A percentile compares a stretch with the other conserved stretches of the same genome.
phyloP scores from a whole-genome alignment of 2,888 invertebrate genomes.

The Sarcophaga variegata region DNA sequence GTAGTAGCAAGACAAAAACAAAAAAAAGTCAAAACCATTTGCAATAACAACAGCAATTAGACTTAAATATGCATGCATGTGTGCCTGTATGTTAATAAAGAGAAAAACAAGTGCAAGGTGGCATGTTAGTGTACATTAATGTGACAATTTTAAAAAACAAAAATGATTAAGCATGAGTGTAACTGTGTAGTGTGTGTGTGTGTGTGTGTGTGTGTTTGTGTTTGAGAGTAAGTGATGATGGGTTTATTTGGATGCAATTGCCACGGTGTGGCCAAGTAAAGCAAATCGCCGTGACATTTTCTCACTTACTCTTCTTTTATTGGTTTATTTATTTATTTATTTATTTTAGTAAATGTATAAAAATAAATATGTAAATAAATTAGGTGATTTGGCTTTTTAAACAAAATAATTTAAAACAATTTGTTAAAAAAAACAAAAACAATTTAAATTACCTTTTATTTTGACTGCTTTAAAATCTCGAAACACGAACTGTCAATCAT shows the following conservation, averaged over 20 bases:
- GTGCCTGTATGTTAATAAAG: constrained; percentile 4
- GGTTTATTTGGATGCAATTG: constrained; percentile 4
- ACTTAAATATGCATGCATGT: not conserved
- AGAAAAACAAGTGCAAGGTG: constrained; percentile 65
- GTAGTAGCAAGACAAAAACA: constrained; percentile 5
- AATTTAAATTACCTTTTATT: not conserved
- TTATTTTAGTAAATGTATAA: not conserved
- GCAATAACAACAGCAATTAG: constrained; percentile 3
- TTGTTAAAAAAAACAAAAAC: not conserved
- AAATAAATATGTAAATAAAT: not conserved
- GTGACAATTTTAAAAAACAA: not conserved
- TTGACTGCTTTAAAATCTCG: not conserved
- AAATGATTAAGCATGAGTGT: not conserved
- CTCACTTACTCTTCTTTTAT: not conserved
- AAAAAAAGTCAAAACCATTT: constrained; percentile 22
- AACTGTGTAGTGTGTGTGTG: not conserved
- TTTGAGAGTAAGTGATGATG: not conserved
- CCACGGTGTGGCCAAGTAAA: not conserved
- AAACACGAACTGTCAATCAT: constrained; percentile 49
- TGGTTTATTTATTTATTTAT: too few relatives aligned
- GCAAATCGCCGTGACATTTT: not conserved
- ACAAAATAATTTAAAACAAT: constrained; percentile 35
- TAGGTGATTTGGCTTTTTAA: not conserved
- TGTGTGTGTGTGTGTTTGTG: constrained; percentile 27
- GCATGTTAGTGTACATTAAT: constrained; percentile 35